Percentiles rank a stretch among this genome's conserved stretches.
Conservation (phyloP, 2,888 invertebrate genomes). For the Brenthis ino region DNA sequence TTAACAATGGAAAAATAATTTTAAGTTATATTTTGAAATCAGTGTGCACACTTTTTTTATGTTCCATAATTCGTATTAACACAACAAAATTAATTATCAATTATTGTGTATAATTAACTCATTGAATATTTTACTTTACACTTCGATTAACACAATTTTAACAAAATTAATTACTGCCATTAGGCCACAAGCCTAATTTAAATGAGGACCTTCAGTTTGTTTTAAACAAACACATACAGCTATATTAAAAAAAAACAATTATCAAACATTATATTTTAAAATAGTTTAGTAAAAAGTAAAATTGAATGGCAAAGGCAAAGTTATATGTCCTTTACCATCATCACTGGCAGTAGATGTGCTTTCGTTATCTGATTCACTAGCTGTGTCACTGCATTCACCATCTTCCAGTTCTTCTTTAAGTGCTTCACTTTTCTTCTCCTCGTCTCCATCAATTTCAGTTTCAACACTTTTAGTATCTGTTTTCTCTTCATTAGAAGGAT, state of each 20-base stretch:
- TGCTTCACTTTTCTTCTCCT: constrained; percentile 84
- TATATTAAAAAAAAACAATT: background rate
- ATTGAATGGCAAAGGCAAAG: background rate
- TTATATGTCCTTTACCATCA: constrained; percentile 62
- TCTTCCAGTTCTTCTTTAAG: constrained; percentile 77
- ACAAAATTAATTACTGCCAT: too few species aligned
- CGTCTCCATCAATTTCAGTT: constrained; percentile 32
- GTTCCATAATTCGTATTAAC: too few species aligned
- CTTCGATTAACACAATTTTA: too few species aligned
- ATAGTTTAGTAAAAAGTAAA: background rate
- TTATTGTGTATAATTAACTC: too few species aligned
- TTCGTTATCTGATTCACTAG: constrained; percentile 51
- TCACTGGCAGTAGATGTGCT: constrained; percentile 73
- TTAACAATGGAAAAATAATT: too few species aligned
- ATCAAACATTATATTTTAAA: background rate
- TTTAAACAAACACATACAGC: background rate
- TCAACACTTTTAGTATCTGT: constrained; percentile 40
- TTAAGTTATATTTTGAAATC: too few species aligned
- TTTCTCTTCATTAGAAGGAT: constrained; percentile 22
- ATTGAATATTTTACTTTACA: too few species aligned
- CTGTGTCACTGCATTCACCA: constrained; percentile 85
- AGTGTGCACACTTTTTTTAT: too few species aligned
- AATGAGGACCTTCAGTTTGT: too few species aligned
- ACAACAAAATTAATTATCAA: too few species aligned
- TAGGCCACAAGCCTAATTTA: too few species aligned